Conservation (phyloP, 2,888 invertebrate species). For the Clitarchus hookeri region DNA sequence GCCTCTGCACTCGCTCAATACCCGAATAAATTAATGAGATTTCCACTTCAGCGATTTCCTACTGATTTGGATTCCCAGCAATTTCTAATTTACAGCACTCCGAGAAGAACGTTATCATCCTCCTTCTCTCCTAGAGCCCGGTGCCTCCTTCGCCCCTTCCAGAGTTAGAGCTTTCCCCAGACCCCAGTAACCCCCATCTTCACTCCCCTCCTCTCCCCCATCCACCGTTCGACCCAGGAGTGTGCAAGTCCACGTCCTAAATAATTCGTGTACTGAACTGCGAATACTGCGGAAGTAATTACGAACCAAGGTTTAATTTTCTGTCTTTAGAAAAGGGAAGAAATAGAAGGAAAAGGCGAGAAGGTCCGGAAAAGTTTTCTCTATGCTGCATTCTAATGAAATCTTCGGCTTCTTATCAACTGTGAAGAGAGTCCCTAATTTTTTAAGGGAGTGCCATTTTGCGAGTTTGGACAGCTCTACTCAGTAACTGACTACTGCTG, state of each 20-base stretch:
- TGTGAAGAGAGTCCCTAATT: too few relatives aligned
- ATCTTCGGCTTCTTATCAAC: background rate
- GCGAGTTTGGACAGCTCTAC: too few relatives aligned
- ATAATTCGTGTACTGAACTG: constrained; percentile 1
- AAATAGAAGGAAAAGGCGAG: background rate
- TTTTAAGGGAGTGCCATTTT: too few relatives aligned
- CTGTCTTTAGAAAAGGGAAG: background rate
- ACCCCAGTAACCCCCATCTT: background rate
- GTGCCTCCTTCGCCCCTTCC: background rate
- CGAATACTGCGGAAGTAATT: background rate
- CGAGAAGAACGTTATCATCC: background rate
- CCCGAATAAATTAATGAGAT: background rate
- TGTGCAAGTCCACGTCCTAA: background rate
- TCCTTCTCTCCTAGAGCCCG: background rate
- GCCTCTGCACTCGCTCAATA: background rate
- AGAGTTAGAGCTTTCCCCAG: background rate
- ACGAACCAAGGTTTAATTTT: background rate
- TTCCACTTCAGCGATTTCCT: background rate
- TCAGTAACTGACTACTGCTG: too few relatives aligned
- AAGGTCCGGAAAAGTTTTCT: background rate
- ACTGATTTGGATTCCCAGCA: background rate
- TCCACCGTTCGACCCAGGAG: too few relatives aligned
- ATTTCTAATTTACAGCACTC: constrained; percentile 7
- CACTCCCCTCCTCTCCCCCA: background rate
- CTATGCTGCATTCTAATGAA: background rate